A percentile compares a stretch with the other conserved stretches of the same genome.
Evolutionary conservation across 2,888 invertebrate genomes (phyloP).

Genomic region (Trichopoda pennipes): DNA sequence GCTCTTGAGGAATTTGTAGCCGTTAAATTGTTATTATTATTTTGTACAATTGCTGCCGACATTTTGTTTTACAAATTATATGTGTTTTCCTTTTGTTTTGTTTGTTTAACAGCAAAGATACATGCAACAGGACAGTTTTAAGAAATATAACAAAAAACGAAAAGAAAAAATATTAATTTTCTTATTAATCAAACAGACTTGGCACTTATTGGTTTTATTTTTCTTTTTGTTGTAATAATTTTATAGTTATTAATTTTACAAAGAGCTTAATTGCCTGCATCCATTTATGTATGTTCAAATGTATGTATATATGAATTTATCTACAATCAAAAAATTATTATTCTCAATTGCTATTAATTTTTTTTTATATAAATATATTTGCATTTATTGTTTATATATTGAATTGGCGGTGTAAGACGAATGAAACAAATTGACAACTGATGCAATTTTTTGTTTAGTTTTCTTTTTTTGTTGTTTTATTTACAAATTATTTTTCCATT

Average conservation of each 20-base stretch:
- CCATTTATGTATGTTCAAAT: not conserved
- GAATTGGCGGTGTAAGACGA: not conserved
- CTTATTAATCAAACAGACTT: slow-evolving; percentile 20
- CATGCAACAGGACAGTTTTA: slow-evolving; percentile 13
- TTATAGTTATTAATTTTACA: not conserved
- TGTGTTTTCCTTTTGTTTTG: slow-evolving; percentile 3
- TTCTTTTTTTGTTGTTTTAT: not conserved
- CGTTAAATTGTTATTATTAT: slow-evolving; percentile 49
- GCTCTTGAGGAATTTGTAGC: slow-evolving; percentile 48
- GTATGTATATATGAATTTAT: not conserved
- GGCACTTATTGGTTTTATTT: slow-evolving; percentile 30
- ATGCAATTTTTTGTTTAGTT: slow-evolving; percentile 1
- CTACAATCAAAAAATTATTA: slow-evolving; percentile 17
- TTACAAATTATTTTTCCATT: slow-evolving; percentile 8
- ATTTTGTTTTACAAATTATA: slow-evolving; percentile 55
- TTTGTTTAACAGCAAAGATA: not conserved
- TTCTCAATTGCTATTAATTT: slow-evolving; percentile 32
- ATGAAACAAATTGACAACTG: slow-evolving; percentile 1
- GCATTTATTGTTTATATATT: slow-evolving; percentile 36
- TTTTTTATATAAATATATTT: not conserved
- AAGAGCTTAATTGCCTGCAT: not conserved
- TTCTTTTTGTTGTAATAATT: slow-evolving; percentile 2
- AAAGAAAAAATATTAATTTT: not conserved
- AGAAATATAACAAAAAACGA: not conserved
- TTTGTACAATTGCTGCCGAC: slow-evolving; percentile 70